A percentile compares a stretch with the other conserved stretches of the same genome.
Conservation (phyloP, 2,797 vertebrate genomes). For the Anniella stebbinsi region DNA sequence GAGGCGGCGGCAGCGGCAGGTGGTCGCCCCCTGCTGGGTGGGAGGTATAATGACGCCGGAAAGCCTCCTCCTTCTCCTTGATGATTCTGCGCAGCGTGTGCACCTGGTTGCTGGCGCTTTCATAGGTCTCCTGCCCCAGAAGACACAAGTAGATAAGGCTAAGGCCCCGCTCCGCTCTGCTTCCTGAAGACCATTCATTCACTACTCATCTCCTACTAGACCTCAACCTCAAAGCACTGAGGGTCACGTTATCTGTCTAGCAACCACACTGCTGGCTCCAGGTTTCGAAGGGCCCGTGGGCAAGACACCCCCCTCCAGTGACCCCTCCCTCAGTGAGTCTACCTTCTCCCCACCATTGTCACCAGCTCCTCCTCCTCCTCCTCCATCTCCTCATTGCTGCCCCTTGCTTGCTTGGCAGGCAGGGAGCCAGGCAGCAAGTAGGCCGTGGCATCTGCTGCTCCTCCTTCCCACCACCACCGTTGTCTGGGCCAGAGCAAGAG, state of each 20-base stretch:
- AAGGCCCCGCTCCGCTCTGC: not conserved
- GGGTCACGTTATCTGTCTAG: not conserved
- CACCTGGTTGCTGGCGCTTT: slow-evolving; percentile 93
- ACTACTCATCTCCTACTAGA: not conserved
- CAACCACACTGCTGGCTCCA: not conserved
- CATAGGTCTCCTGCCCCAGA: slow-evolving; percentile 89
- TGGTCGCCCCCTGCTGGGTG: slow-evolving; percentile 78
- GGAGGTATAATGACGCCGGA: slow-evolving; percentile 87
- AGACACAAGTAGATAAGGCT: not conserved
- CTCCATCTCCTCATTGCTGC: too few species aligned
- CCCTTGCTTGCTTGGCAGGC: too few species aligned
- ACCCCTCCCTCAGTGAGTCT: too few species aligned
- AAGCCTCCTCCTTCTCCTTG: slow-evolving; percentile 95
- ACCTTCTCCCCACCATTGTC: too few species aligned
- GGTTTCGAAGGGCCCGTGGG: too few species aligned
- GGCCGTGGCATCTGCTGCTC: too few species aligned
- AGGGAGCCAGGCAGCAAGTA: too few species aligned
- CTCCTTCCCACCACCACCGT: too few species aligned
- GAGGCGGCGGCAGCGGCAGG: slow-evolving; percentile 45
- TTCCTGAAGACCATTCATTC: not conserved
- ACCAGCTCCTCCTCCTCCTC: too few species aligned
- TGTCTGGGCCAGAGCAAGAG: too few species aligned
- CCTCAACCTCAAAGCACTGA: not conserved
- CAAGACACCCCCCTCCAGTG: too few species aligned
- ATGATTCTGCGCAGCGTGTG: slow-evolving; percentile 92